These are phyloP conservation scores for Saguinus midas DNA, from an alignment of 2,113 vertebrate genomes.

Conservation along the genomic window DNA sequence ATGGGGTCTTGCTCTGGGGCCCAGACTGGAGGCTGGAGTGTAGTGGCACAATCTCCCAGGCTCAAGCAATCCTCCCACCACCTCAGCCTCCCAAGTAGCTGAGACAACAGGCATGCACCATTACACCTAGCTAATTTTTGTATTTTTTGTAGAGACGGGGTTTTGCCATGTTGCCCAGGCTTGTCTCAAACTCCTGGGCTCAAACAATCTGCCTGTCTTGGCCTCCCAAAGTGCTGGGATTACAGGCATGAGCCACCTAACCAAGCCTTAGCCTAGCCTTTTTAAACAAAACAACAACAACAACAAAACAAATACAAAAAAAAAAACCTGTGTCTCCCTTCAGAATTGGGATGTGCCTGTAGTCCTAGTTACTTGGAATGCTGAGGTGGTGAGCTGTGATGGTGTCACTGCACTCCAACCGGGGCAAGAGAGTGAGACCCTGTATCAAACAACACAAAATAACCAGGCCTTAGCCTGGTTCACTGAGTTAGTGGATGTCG, in stretches of 20 bases:
- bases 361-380: neutral
- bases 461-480: too few relatives aligned
- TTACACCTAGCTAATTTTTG: too few relatives aligned
- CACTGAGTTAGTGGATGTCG: neutral
- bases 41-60: neutral
- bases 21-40: neutral
- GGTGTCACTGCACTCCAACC: neutral
- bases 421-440: neutral
- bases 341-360: neutral
- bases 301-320: too few relatives aligned
- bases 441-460: neutral
- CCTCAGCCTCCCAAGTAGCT: neutral
- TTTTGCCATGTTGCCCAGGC: too few relatives aligned
- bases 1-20: slow-evolving; percentile 81
- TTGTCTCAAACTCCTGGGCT: too few relatives aligned
- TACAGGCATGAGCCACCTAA: too few relatives aligned
- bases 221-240: too few relatives aligned
- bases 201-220: too few relatives aligned
- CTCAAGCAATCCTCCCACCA: neutral
- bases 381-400: neutral
- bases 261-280: too few relatives aligned
- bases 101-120: too few relatives aligned
- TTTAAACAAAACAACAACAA: neutral
- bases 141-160: too few relatives aligned
- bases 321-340: neutral